Percentiles rank a stretch among this genome's conserved stretches.
These are phyloP conservation scores for Brachionus manjavacas DNA, from an alignment of 1,140 invertebrate species.

Conservation along the genomic window DNA sequence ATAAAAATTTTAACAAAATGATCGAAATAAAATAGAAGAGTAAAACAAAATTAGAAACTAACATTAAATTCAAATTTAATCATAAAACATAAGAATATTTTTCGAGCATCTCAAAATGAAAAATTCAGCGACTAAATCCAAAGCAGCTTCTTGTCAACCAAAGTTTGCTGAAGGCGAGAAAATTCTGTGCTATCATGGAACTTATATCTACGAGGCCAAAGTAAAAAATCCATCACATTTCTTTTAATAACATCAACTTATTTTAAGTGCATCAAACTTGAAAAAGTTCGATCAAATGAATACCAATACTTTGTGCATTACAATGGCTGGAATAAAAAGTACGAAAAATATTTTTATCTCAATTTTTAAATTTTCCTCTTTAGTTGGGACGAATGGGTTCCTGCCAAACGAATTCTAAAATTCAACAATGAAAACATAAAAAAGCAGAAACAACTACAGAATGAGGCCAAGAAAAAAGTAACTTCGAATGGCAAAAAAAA, in stretches of 20 bases:
- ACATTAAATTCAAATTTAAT: background rate
- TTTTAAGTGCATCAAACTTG: slow-evolving; percentile 63
- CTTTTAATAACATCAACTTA: background rate
- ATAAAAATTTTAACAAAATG: slow-evolving; percentile 16
- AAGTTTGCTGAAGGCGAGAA: slow-evolving; percentile 70
- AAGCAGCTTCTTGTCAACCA: background rate
- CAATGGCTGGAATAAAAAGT: slow-evolving; percentile 97
- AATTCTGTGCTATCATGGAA: slow-evolving; percentile 91
- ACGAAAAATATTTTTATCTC: slow-evolving; percentile 49
- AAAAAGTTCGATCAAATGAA: slow-evolving; percentile 76
- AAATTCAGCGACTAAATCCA: background rate
- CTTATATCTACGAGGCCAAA: slow-evolving; percentile 88
- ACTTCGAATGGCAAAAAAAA: slow-evolving; percentile 25
- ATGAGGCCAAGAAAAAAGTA: slow-evolving; percentile 64
- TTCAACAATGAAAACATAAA: slow-evolving; percentile 84
- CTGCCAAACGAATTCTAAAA: slow-evolving; percentile 82
- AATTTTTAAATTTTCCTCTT: slow-evolving; percentile 45
- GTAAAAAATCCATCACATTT: slow-evolving; percentile 45
- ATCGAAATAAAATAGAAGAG: slow-evolving; percentile 16
- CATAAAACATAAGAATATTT: background rate
- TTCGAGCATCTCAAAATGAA: background rate
- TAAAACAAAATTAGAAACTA: background rate
- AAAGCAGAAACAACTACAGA: slow-evolving; percentile 79
- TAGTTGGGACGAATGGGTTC: slow-evolving; percentile 97
- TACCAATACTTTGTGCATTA: slow-evolving; percentile 90